phyloP scores from a whole-genome alignment of 2,888 invertebrate species.

The Antheraea assamensis region DNA sequence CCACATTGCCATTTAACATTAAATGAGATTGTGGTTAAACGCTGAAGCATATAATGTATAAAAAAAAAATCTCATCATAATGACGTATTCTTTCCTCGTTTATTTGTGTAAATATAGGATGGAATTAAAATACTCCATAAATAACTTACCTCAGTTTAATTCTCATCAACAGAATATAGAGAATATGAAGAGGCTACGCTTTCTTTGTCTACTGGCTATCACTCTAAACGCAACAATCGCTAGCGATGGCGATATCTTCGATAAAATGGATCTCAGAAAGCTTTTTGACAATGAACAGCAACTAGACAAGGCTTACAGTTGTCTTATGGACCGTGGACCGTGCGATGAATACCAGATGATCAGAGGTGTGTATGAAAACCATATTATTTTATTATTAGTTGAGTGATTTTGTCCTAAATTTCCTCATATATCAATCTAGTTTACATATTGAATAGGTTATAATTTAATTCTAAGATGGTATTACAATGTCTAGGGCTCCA shows the following conservation, averaged over 20 bases:
- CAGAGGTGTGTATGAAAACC: constrained; percentile 4
- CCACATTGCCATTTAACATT: too few species aligned
- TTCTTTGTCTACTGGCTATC: constrained; percentile 4
- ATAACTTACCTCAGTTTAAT: neutral
- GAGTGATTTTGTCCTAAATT: too few species aligned
- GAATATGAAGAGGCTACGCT: constrained; percentile 4
- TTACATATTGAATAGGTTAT: too few species aligned
- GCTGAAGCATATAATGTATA: too few species aligned
- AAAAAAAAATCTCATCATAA: too few species aligned
- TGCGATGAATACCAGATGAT: constrained; percentile 28
- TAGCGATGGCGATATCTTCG: constrained; percentile 28
- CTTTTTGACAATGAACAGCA: constrained; percentile 40
- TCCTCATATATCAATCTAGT: too few species aligned
- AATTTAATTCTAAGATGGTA: neutral
- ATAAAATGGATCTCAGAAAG: constrained; percentile 36
- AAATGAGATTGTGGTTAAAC: too few species aligned
- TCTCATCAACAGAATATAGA: neutral
- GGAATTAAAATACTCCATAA: neutral
- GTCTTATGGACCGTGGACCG: constrained; percentile 42
- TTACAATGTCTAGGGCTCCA: neutral
- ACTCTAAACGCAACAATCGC: constrained; percentile 6
- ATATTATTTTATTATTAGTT: neutral
- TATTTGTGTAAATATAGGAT: neutral
- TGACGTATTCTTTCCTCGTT: neutral
- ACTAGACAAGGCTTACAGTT: constrained; percentile 39